Percentiles rank a stretch among this genome's conserved stretches.
Conservation (phyloP, 2,113 vertebrate genomes). For the Melanerpes aurifrons region DNA sequence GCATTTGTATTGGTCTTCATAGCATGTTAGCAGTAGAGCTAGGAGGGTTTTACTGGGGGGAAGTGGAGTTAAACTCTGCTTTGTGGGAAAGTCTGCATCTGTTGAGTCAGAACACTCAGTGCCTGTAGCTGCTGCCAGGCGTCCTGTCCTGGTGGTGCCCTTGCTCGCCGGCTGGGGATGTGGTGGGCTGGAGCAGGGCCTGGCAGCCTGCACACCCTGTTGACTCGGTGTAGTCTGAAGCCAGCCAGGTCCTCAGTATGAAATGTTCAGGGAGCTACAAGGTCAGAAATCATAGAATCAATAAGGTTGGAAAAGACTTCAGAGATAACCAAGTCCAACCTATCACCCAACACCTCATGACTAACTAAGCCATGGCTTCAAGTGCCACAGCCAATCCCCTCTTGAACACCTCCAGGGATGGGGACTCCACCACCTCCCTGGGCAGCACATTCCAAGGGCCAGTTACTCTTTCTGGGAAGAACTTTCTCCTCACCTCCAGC, state of each 20-base stretch:
- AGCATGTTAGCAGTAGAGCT: neutral
- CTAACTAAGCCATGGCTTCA: no score
- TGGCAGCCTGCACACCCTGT: neutral
- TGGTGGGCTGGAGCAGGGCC: neutral
- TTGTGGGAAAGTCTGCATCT: conserved; percentile 31
- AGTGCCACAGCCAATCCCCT: no score
- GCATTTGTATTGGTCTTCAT: conserved; percentile 33
- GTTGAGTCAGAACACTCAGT: neutral
- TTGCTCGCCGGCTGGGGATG: fast-evolving
- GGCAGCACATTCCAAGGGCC: no score
- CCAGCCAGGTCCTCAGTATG: neutral
- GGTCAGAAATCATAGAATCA: neutral
- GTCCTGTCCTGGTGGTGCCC: fast-evolving
- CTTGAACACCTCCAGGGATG: no score
- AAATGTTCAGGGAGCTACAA: neutral
- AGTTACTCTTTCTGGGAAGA: no score
- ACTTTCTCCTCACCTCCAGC: no score
- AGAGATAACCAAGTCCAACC: no score
- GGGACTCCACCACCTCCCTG: no score
- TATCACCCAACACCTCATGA: no score
- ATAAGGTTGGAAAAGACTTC: no score
- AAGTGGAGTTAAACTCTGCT: neutral
- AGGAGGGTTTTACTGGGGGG: neutral
- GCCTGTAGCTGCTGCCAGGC: neutral
- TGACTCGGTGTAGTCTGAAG: neutral